Evolutionary conservation across 2,113 vertebrate species (phyloP).

Genomic region (Chelonoidis abingdonii): DNA sequence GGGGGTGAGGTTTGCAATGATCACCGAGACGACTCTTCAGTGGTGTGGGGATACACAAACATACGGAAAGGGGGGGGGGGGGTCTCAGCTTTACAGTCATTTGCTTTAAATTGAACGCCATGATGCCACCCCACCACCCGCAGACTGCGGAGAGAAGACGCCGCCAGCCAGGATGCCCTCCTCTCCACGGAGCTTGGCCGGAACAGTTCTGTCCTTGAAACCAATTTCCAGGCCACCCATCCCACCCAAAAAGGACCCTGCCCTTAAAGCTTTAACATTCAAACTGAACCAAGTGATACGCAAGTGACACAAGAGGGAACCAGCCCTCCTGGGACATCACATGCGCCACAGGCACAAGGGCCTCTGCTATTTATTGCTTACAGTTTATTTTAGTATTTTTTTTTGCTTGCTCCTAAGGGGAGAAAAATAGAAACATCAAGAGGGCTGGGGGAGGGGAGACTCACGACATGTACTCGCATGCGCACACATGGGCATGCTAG

Average conservation of each 20-base stretch:
- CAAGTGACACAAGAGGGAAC: neutral
- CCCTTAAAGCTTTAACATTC: neutral
- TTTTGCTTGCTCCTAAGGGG: neutral
- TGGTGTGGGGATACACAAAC: no score
- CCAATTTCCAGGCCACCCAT: neutral
- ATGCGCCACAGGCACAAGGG: neutral
- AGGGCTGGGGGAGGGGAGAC: no score
- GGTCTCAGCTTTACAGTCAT: neutral
- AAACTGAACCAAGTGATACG: rapidly evolving
- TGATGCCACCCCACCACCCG: neutral
- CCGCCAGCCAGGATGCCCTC: no score
- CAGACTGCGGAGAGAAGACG: no score
- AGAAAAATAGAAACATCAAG: neutral
- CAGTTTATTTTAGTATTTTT: neutral
- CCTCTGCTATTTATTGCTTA: neutral
- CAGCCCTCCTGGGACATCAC: neutral
- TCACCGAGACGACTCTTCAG: no score
- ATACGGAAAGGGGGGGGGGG: no score
- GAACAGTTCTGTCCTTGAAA: neutral
- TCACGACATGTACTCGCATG: neutral
- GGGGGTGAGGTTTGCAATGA: neutral
- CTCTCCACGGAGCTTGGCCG: rapidly evolving
- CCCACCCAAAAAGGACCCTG: neutral
- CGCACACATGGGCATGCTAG: no score
- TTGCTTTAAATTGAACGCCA: neutral